Conservation (phyloP, 2,888 invertebrate genomes). For the Colletes collaris region DNA sequence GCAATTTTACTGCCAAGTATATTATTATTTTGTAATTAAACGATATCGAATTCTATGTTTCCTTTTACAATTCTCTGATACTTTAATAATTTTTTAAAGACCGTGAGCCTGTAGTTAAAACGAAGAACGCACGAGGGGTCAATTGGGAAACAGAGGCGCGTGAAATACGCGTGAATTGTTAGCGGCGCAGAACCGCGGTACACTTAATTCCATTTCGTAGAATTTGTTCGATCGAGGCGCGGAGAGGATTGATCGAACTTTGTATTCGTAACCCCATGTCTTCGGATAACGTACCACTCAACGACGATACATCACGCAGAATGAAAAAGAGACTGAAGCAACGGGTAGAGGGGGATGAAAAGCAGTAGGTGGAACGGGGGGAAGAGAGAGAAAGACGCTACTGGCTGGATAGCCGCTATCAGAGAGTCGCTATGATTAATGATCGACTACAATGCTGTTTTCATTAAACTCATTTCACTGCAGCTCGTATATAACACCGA, state of each 20-base stretch:
- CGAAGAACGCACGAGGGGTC: too few relatives aligned
- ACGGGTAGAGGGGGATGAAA: constrained; percentile 61
- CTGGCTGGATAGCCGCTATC: constrained; percentile 80
- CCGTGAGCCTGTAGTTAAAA: too few relatives aligned
- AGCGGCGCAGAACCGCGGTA: background rate
- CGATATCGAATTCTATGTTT: too few relatives aligned
- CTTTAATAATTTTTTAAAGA: too few relatives aligned
- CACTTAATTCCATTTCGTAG: constrained; percentile 45
- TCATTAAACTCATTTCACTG: constrained; percentile 83
- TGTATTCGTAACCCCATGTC: constrained; percentile 74
- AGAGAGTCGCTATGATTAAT: constrained; percentile 82
- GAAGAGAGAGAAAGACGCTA: constrained; percentile 49
- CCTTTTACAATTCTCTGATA: too few relatives aligned
- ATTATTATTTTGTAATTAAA: too few relatives aligned
- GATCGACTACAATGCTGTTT: constrained; percentile 82
- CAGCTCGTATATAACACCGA: constrained; percentile 71
- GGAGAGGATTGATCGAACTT: constrained; percentile 72
- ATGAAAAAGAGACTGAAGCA: constrained; percentile 68
- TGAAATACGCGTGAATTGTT: too few relatives aligned
- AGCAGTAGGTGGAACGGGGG: constrained; percentile 49
- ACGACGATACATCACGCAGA: constrained; percentile 78
- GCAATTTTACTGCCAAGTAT: too few relatives aligned
- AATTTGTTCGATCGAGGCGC: constrained; percentile 55
- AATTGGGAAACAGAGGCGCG: too few relatives aligned
- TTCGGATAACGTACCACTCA: constrained; percentile 72